Base-by-base conservation (phyloP, 2,888 invertebrate species). In the Liposcelis brunnea region DNA sequence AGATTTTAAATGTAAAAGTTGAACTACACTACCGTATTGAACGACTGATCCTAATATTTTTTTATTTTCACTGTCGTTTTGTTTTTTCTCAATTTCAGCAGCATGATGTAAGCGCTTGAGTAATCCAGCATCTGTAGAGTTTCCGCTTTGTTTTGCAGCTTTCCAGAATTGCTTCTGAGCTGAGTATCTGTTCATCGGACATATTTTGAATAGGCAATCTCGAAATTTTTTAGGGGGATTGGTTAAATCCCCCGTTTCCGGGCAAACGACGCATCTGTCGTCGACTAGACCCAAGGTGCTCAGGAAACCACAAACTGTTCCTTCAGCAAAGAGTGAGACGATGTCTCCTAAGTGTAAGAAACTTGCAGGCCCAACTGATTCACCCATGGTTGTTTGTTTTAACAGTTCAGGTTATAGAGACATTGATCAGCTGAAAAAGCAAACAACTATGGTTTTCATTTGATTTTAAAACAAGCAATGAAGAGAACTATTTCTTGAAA, bases 141-240 rank as follows among this genome's bases (percentile, higher is more conserved):
- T 80, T 52, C 81, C 80, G 59, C 83, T 86, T 66, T 90, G 89
- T 63, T 90, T 87, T 53, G 90, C 90, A 47, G 90, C 89, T 67
- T 90, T 90, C 87, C 89, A 90, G 67, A 90, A 91, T 65, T 91
- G 91, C 65, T 91, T 91, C 65, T 91, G 91, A 49, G 91, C 90
- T 52, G 90, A 90, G 66, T 91, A 91, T 49, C 91, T 77, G 66
- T 90, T 90, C 80, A 86, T 87, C 49, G 90, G 90, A 67, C 90
- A 90, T 77, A 91, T 86, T 72, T 87, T 89, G 62, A 91, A 90
- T 54, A 90, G 74, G 64, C 90, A 91, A 70, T 91, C 90, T 73
- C 97, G 72, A 69, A 97, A 98, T 68, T 98, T 98, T 68, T 94
- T 94, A 45, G 98, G 98, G 48, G 97, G 97, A 68, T 80, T 87